phyloP scores from a whole-genome alignment of 2,113 vertebrate genomes.

The Dipodomys spectabilis region DNA sequence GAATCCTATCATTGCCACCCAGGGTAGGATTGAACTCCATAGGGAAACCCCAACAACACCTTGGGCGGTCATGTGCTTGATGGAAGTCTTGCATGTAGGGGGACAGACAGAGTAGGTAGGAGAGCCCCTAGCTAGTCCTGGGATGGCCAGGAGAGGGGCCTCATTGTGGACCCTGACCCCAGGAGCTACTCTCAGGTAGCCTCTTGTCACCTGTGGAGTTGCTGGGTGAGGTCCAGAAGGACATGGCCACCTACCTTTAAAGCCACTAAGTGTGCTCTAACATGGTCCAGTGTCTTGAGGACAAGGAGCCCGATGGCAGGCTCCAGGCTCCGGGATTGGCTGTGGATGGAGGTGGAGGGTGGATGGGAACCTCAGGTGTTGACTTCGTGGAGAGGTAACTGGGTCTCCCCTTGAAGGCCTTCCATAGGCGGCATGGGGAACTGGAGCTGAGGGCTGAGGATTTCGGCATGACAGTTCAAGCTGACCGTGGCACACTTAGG shows the following conservation, averaged over 20 bases:
- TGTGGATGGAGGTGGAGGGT: not conserved
- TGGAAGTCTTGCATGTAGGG: not conserved
- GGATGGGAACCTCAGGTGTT: not conserved
- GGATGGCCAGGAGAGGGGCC: not conserved
- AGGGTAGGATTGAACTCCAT: conserved; percentile 6
- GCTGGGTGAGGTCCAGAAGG: not conserved
- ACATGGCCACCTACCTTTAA: not conserved
- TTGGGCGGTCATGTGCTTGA: not conserved
- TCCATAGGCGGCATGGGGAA: not conserved
- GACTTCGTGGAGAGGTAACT: not conserved
- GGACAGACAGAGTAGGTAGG: not conserved
- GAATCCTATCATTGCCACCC: not conserved
- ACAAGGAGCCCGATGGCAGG: not conserved
- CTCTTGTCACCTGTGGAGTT: not conserved
- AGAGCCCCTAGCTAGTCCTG: not conserved
- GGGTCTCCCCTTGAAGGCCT: not conserved
- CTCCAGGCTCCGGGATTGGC: not conserved
- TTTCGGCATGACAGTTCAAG: not conserved
- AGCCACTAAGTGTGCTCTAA: not conserved
- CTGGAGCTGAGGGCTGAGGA: not conserved
- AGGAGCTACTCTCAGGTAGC: not conserved
- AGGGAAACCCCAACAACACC: not conserved
- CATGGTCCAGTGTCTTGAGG: not conserved
- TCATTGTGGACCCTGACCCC: too few relatives aligned
- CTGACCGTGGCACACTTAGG: not conserved